Evolutionary conservation across 2,888 invertebrate species (phyloP), one percentile per base, ranked within the genome.

Genomic region (Acleris laterana): DNA sequence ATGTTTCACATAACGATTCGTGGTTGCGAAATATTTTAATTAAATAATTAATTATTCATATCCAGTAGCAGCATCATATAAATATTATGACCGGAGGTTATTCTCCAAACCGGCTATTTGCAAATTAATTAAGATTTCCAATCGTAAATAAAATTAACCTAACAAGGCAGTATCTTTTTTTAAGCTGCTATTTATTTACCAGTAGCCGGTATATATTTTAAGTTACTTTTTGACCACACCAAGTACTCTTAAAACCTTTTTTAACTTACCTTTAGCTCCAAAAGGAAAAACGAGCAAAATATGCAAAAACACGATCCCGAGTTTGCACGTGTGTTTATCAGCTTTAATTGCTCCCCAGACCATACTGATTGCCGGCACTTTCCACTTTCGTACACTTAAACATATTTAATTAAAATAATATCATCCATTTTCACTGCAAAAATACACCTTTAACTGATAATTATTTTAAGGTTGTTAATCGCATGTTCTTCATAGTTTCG

Each of bases 241-340:
- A 25, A 6, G 6, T 6, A 25, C 6, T 7, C 25, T 6, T 22
- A 7, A 0, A 48, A 11, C n/a, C 19, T 19, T 49, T 59, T 64
- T 60, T 44, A 68, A 75, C 90, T 86, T 79, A 92, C 92, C 91
- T 84, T 80, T 83, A 74, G 80, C 81, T 55, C 69, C 71, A 69
- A 78, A 78, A 51, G 85, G 80, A 60, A 88, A 82, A 70, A 81
- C 79, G 71, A 87, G 81, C 79, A 91, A 83, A 80, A 92, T 81
- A 82, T 88, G 84, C 81, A 91, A 82, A 83, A 91, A 70, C 80
- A 91, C 79, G 72, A 86, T 83, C 79, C 83, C 88, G 71, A 89
- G 87, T 85, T 89, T 87, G 85, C 85, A 82, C 84, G 79, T 79
- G 80, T 85, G 81, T 87, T 88, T 88, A 84, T 88, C 81, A 80